Evolutionary conservation across 2,113 vertebrate species (phyloP).

Genomic region (Gadus chalcogrammus): DNA sequence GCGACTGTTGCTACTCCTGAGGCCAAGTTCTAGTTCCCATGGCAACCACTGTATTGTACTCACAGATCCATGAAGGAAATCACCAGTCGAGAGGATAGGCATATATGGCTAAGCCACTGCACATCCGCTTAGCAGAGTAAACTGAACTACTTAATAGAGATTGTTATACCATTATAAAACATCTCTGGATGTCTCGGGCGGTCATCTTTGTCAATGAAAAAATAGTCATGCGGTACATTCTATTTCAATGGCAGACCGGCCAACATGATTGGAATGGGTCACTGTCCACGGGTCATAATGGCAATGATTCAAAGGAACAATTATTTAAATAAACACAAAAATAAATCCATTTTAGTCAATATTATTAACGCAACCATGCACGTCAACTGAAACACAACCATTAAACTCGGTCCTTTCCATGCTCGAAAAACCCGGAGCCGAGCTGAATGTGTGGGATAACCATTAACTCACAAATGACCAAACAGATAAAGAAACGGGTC

Average conservation of each 20-base stretch:
- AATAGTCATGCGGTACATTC: background rate
- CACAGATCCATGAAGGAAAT: conserved; percentile 55
- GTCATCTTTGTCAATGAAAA: background rate
- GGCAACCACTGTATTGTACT: conserved; percentile 52
- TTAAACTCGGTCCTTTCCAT: conserved; percentile 14
- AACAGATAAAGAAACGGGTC: conserved; percentile 15
- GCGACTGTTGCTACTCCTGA: conserved; percentile 48
- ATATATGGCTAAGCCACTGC: conserved; percentile 25
- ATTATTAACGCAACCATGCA: conserved; percentile 23
- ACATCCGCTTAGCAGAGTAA: conserved; percentile 31
- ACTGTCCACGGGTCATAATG: no score
- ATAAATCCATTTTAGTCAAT: conserved; percentile 16
- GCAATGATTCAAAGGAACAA: background rate
- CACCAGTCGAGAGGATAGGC: conserved; percentile 38
- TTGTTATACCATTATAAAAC: background rate
- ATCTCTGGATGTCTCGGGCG: background rate
- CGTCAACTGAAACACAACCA: conserved; percentile 12
- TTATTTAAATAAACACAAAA: background rate
- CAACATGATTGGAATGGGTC: no score
- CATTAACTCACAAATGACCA: conserved; percentile 41
- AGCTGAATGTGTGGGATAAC: conserved; percentile 40
- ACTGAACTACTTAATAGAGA: background rate
- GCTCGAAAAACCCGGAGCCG: conserved; percentile 7
- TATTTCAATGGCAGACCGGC: no score
- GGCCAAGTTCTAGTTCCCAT: conserved; percentile 61